A percentile compares a stretch with the other conserved stretches of the same genome.
Evolutionary conservation across 2,888 invertebrate species (phyloP).

Genomic region (Scelioninae gen. 1): DNA sequence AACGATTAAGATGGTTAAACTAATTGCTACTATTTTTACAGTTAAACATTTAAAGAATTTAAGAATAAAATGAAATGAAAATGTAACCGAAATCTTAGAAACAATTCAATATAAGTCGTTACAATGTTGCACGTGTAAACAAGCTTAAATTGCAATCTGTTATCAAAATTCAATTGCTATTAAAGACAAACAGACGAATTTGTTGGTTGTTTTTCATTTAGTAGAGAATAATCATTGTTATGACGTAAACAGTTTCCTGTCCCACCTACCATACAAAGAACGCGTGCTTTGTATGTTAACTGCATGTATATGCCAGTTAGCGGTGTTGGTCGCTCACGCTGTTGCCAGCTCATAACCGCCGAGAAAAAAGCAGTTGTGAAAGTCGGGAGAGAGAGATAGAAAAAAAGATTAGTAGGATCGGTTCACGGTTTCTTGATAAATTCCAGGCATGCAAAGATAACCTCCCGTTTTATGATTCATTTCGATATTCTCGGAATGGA

Average conservation of each 20-base stretch:
- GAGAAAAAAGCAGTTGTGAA: slow-evolving; percentile 78
- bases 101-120: too few species aligned
- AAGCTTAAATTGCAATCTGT: too few species aligned
- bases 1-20: too few species aligned
- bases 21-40: too few species aligned
- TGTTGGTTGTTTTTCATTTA: too few species aligned
- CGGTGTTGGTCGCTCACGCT: slow-evolving; percentile 64
- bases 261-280: slow-evolving; percentile 75
- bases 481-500: slow-evolving; percentile 2
- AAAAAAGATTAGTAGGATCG: slow-evolving; percentile 65
- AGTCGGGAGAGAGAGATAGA: too few species aligned
- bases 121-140: too few species aligned
- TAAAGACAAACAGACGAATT: too few species aligned
- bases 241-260: slow-evolving; percentile 74
- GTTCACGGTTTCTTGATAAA: slow-evolving; percentile 59
- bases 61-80: too few species aligned
- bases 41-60: too few species aligned
- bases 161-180: too few species aligned
- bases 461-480: slow-evolving; percentile 54
- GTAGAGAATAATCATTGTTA: slow-evolving; percentile 70
- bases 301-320: slow-evolving; percentile 24
- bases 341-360: slow-evolving; percentile 70
- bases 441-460: slow-evolving; percentile 61
- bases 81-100: too few species aligned
- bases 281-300: slow-evolving; percentile 71